Evolutionary conservation across 1,140 invertebrate species (phyloP), one percentile per base, ranked within the genome.

Genomic region (Orius laevigatus): DNA sequence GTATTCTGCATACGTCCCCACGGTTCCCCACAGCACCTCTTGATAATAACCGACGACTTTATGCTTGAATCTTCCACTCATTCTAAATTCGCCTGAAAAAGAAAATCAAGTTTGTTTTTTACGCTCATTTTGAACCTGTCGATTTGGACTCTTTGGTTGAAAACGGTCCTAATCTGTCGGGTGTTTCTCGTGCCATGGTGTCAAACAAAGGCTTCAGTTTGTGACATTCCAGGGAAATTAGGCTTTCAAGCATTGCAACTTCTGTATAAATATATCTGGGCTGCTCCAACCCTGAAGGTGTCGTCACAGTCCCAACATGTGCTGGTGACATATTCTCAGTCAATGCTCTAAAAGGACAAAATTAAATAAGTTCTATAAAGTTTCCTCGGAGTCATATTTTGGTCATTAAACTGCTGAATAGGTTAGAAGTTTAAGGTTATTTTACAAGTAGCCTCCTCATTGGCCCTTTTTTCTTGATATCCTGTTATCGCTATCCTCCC

Each of bases 1-100:
- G 54, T 85, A 80, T 58, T 85, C 81, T 40, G 82, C 62, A 58
- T 74, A 79, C 36, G 73, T 73, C 3, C 79, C 81, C 3, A 83
- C 73, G 53, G 81, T 74, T 1, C 75, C 75, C 81, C 81, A 84
- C 12, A 81, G 59, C 5, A 73, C 61, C 54, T 73, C 67, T 54
- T 75, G 65, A 45, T 77, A 78, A 46, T 73, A 74, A 51, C 66
- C 68, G 36, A 61, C 57, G 16, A 69, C 62, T 59, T 64, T 74
- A 46, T 59, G 62, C 45, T 67, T 52, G 43, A 69, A 64, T 59
- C 64, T 70, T 18, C 55, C 59, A 39, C 63, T 69, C 11, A 74
- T 59, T 55, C 56, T 67, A 3, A 52, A 53, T 49, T 64, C 59
- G 5, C 63, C 68, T 69, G 46, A 39, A 53, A 59, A 11, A 10